Percentiles rank a stretch among this genome's conserved stretches.
Conservation (phyloP, 2,888 invertebrate genomes). For the Lumbricus terrestris region DNA sequence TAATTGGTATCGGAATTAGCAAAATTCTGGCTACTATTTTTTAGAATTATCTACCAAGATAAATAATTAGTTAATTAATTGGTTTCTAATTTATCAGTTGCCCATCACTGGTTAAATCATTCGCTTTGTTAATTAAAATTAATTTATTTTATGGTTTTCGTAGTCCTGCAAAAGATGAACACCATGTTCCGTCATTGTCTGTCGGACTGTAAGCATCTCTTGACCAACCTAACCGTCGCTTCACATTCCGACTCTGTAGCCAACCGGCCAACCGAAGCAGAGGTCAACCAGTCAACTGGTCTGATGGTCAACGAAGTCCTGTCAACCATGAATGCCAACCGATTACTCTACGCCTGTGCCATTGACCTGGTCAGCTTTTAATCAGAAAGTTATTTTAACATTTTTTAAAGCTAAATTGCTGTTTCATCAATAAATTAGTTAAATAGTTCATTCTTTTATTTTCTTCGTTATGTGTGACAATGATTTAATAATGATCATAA, state of each 20-base stretch:
- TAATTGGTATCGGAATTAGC: no score
- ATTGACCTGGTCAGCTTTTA: slow-evolving; percentile 81
- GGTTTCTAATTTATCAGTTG: no score
- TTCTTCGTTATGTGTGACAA: not conserved
- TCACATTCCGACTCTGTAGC: not conserved
- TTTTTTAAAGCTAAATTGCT: not conserved
- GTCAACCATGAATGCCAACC: slow-evolving; percentile 74
- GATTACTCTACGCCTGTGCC: slow-evolving; percentile 94
- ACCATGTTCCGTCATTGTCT: slow-evolving; percentile 82
- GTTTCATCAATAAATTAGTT: not conserved
- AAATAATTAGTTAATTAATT: no score
- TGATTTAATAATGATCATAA: no score
- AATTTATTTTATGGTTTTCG: not conserved
- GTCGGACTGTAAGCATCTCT: slow-evolving; percentile 69
- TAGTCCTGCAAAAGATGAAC: slow-evolving; percentile 86
- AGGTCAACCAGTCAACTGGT: not conserved
- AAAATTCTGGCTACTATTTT: no score
- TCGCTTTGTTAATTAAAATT: no score
- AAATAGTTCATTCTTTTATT: not conserved
- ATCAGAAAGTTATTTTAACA: no score
- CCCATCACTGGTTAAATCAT: no score
- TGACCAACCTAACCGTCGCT: not conserved
- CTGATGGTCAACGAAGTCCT: not conserved
- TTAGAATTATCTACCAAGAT: no score
- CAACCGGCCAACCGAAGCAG: not conserved